A percentile compares a stretch with the other conserved stretches of the same genome.
Conservation (phyloP, 2,888 invertebrate genomes). For the Microplitis deprimator region DNA sequence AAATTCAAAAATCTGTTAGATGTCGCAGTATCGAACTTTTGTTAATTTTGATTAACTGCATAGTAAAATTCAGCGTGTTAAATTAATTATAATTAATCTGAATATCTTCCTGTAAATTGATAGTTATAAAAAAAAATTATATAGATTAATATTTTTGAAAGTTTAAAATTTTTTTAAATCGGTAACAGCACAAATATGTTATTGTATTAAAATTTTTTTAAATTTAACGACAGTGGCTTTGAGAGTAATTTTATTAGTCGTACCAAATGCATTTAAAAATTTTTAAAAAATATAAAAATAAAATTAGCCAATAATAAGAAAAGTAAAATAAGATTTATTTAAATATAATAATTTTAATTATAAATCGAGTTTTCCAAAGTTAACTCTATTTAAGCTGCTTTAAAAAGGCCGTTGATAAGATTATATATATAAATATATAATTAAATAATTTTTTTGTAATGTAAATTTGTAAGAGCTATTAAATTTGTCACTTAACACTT, state of each 20-base stretch:
- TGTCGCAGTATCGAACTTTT: too few relatives aligned
- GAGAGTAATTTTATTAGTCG: conserved; percentile 59
- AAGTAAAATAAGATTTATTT: conserved; percentile 32
- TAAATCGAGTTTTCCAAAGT: conserved; percentile 64
- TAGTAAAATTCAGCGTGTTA: not conserved
- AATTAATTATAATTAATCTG: conserved; percentile 45
- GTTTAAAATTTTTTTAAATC: conserved; percentile 33
- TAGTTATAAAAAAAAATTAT: conserved; percentile 56
- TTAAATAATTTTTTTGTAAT: conserved; percentile 62
- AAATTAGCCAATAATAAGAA: conserved; percentile 25
- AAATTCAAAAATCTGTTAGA: too few relatives aligned
- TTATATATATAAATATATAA: not conserved
- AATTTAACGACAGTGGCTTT: conserved; percentile 60
- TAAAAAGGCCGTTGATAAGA: conserved; percentile 59
- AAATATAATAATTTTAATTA: conserved; percentile 46
- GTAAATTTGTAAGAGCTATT: conserved; percentile 68
- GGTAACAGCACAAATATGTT: conserved; percentile 34
- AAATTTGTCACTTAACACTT: conserved; percentile 51
- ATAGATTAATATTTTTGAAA: conserved; percentile 67
- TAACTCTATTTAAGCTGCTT: conserved; percentile 68
- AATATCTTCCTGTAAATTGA: conserved; percentile 66
- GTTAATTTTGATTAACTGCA: not conserved
- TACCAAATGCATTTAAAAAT: conserved; percentile 70
- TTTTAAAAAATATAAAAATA: conserved; percentile 17
- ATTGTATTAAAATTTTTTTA: not conserved